A percentile compares a stretch with the other conserved stretches of the same genome.
These are phyloP conservation scores for Psittacara wagleri DNA, from an alignment of 2,113 vertebrate genomes.

Conservation along the genomic window DNA sequence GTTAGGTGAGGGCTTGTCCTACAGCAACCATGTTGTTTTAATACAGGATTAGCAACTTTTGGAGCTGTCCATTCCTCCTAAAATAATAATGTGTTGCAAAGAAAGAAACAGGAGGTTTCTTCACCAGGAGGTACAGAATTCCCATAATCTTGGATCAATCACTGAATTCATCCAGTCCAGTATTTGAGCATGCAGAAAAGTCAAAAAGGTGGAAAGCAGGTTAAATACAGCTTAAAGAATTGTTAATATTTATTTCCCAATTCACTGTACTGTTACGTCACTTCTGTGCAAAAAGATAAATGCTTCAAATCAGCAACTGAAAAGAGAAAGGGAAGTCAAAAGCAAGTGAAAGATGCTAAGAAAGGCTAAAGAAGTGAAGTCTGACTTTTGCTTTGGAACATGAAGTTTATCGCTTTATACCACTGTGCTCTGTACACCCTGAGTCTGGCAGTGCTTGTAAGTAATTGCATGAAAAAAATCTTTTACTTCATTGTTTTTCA, in stretches of 20 bases:
- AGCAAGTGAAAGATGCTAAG: background rate
- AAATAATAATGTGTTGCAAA: background rate
- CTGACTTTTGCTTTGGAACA: background rate
- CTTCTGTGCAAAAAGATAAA: constrained; percentile 14
- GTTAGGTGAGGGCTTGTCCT: background rate
- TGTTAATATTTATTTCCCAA: constrained; percentile 49
- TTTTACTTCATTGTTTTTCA: background rate
- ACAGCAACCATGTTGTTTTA: background rate
- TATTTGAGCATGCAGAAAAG: background rate
- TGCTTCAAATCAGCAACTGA: background rate
- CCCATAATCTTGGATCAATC: background rate
- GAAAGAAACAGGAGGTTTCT: background rate
- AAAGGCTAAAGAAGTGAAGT: background rate
- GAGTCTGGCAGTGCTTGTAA: constrained; percentile 48
- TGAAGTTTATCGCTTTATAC: background rate
- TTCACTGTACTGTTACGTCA: background rate
- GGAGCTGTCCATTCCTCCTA: background rate
- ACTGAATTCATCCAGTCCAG: background rate
- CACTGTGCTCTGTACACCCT: background rate
- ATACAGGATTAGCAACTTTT: background rate
- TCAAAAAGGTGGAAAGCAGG: background rate
- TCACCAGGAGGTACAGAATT: background rate
- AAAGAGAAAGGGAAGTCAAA: background rate
- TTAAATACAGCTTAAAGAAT: background rate
- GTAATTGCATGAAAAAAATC: background rate